A percentile compares a stretch with the other conserved stretches of the same genome.
Evolutionary conservation across 2,888 invertebrate species (phyloP).

Genomic region (Synanthedon myopaeformis): DNA sequence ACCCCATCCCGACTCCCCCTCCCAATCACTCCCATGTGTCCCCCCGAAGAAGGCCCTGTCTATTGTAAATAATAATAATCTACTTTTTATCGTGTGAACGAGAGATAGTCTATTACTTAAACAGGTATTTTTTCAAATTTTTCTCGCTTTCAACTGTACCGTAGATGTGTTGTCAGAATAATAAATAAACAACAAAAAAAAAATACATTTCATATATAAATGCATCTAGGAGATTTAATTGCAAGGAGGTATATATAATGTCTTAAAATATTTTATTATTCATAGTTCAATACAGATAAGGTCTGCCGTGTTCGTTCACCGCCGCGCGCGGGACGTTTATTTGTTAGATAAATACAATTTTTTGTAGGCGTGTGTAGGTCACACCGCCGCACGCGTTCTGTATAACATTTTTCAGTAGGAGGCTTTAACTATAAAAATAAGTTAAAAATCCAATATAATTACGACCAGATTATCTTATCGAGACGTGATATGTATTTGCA

Average conservation of each 20-base stretch:
- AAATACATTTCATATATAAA: slow-evolving; percentile 63
- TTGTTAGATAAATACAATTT: slow-evolving; percentile 37
- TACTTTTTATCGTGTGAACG: slow-evolving; percentile 69
- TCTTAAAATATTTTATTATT: slow-evolving; percentile 65
- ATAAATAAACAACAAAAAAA: slow-evolving; percentile 61
- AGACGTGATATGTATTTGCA: slow-evolving; percentile 18
- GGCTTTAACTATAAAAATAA: slow-evolving; percentile 25
- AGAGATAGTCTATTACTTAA: slow-evolving; percentile 65
- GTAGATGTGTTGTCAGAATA: slow-evolving; percentile 69
- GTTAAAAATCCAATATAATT: slow-evolving; percentile 17
- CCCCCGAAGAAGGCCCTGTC: slow-evolving; percentile 34
- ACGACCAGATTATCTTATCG: slow-evolving; percentile 19
- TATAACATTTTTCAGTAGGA: slow-evolving; percentile 36
- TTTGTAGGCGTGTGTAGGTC: slow-evolving; percentile 23
- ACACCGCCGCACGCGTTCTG: slow-evolving; percentile 25
- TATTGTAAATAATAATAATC: slow-evolving; percentile 68
- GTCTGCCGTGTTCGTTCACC: slow-evolving; percentile 37
- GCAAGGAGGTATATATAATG: slow-evolving; percentile 53
- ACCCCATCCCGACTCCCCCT: slow-evolving; percentile 15
- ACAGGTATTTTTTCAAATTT: slow-evolving; percentile 69
- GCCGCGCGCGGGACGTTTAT: slow-evolving; percentile 41
- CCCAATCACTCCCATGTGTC: slow-evolving; percentile 19
- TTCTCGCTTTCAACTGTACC: slow-evolving; percentile 70
- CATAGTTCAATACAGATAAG: slow-evolving; percentile 64
- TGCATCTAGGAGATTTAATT: slow-evolving; percentile 64